Percentiles rank a stretch among this genome's conserved stretches.
Conservation (phyloP, 2,888 invertebrate genomes). For the Acanthosoma haemorrhoidale region DNA sequence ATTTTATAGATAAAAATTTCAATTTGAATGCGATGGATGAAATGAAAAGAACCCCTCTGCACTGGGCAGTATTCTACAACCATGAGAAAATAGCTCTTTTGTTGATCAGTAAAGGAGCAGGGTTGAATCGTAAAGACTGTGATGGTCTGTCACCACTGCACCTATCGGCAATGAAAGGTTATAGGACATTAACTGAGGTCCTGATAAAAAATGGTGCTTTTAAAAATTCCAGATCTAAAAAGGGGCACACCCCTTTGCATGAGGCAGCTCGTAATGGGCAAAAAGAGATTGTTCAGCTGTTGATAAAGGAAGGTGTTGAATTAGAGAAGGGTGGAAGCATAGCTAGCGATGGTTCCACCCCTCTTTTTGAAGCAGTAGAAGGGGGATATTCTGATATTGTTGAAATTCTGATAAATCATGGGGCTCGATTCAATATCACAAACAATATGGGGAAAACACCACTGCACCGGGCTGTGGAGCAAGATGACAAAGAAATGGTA, state of each 20-base stretch:
- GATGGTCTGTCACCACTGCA: neutral
- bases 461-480: neutral
- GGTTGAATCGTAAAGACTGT: neutral
- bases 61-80: constrained; percentile 1
- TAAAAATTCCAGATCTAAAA: neutral
- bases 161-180: neutral
- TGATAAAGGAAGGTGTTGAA: constrained; percentile 1
- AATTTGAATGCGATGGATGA: constrained; percentile 1
- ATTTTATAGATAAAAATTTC: neutral
- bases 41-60: neutral
- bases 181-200: neutral
- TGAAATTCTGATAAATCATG: neutral
- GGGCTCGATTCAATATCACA: neutral
- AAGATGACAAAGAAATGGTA: neutral
- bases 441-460: neutral
- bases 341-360: neutral
- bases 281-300: neutral
- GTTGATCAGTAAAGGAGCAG: neutral
- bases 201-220: constrained; percentile 3
- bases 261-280: neutral
- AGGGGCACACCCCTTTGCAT: neutral
- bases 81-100: neutral
- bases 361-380: constrained; percentile 2
- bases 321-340: neutral
- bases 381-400: neutral